These are phyloP conservation scores for Zosterops hypoxanthus DNA, from an alignment of 2,113 vertebrate species.

Conservation along the genomic window DNA sequence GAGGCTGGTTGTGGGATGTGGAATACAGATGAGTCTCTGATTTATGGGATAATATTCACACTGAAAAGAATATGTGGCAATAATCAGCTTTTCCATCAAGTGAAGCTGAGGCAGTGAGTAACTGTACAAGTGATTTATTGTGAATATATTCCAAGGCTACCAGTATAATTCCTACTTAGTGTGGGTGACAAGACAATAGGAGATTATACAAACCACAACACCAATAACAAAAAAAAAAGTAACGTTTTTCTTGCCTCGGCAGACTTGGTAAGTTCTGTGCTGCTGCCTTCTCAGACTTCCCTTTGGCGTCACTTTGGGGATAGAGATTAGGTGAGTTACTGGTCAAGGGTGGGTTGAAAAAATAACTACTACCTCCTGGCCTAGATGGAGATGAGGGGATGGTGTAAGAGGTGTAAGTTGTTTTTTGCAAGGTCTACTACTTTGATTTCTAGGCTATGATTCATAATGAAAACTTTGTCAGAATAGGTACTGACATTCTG, in stretches of 20 bases:
- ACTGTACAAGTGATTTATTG: background rate
- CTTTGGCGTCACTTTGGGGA: conserved; percentile 68
- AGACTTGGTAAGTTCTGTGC: conserved; percentile 53
- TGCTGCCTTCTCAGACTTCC: conserved; percentile 53
- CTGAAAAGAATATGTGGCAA: conserved; percentile 15
- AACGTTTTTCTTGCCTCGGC: conserved; percentile 59
- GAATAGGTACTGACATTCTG: background rate
- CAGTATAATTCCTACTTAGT: background rate
- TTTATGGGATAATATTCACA: conserved; percentile 10
- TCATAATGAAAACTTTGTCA: background rate
- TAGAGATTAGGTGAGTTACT: conserved; percentile 70
- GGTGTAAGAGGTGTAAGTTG: background rate
- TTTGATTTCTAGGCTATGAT: background rate
- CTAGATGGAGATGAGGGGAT: background rate
- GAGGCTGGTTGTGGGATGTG: background rate
- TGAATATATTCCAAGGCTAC: conserved; percentile 17
- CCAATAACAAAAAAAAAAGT: conserved; percentile 33
- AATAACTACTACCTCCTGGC: conserved; percentile 5
- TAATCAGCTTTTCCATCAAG: conserved; percentile 36
- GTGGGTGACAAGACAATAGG: conserved; percentile 66
- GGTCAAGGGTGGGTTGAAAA: conserved; percentile 37
- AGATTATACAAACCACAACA: conserved; percentile 51
- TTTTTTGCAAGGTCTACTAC: background rate
- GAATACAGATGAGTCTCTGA: conserved; percentile 21
- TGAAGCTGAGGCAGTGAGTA: conserved; percentile 6